These are phyloP conservation scores for Ceyx margarethae DNA, from an alignment of 2,113 vertebrate species.

Conservation along the genomic window DNA sequence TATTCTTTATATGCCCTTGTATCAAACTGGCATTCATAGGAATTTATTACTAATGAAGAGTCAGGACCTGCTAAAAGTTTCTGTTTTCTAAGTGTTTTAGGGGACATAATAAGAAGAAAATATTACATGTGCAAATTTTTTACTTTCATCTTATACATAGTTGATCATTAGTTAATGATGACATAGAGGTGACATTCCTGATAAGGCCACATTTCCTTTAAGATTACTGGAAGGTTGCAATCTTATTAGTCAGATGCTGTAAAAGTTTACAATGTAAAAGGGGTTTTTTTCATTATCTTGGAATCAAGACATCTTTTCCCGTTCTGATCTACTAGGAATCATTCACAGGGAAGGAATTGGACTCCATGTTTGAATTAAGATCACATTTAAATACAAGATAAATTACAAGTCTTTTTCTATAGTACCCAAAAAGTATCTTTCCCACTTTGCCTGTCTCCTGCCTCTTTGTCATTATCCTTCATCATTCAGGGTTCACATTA, in stretches of 20 bases:
- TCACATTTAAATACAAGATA: background rate
- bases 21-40: background rate
- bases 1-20: background rate
- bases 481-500: background rate
- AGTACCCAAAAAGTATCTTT: background rate
- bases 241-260: slow-evolving; percentile 20
- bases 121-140: slow-evolving; percentile 33
- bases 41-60: background rate
- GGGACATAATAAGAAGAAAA: background rate
- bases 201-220: slow-evolving; percentile 24
- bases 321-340: background rate
- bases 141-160: slow-evolving; percentile 36
- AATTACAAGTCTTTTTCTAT: background rate
- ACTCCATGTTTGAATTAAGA: background rate
- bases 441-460: background rate
- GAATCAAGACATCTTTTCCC: background rate
- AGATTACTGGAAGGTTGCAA: slow-evolving; percentile 23
- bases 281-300: background rate
- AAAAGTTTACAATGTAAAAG: background rate
- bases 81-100: background rate
- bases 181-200: slow-evolving; percentile 4
- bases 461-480: background rate
- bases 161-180: slow-evolving; percentile 39
- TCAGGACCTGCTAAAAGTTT: background rate
- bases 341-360: background rate